Evolutionary conservation across 2,113 vertebrate genomes (phyloP), one percentile per base, ranked within the genome.

Genomic region (Neoarius graeffei): DNA sequence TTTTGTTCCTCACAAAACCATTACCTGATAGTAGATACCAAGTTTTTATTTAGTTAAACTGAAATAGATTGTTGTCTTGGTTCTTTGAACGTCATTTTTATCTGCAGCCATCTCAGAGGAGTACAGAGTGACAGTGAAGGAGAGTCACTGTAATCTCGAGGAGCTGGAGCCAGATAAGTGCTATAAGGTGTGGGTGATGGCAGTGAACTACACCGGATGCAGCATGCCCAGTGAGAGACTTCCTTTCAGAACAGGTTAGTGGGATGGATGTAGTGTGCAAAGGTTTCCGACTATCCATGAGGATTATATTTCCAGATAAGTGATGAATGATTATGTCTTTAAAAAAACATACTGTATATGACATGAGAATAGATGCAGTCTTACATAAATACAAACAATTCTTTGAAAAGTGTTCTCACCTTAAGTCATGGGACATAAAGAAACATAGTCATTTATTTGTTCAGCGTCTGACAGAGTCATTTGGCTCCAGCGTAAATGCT

Each of bases 111-210:
- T 98, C 87, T 95, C 97, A 17, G 98, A 99, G 93, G 98, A 99
- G 92, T 99, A 99, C 93, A 96, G 98, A 86, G 94, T 99, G 88
- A 99, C 97, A 0, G 98, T 99, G 92, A 99, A 99, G 91, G 98
- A 99, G 93, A 98, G 97, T 90, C 98, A 96, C 92, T 99, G 97
- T 88, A 95, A 96, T 86, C 95, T 99, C 93, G 98, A 99, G 92
- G 98, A 99, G 88, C 91, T 99, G 92, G 97, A 99, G 80, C 96
- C 98, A 48, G 97, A 97, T 92, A 96, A 83, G 91, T 95, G 92
- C 83, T 99, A 99, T 92, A 96, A 97, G 83, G 98, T 99, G 81
- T 99, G 98, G 98, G 96, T 99, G 89, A 99, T 99, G 98, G 98
- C 98, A 80, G 97, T 99, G 92, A 99, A 99, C 91, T 95, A 97